Base-by-base conservation (phyloP, 2,888 invertebrate genomes). In the Drosophila limbata region DNA sequence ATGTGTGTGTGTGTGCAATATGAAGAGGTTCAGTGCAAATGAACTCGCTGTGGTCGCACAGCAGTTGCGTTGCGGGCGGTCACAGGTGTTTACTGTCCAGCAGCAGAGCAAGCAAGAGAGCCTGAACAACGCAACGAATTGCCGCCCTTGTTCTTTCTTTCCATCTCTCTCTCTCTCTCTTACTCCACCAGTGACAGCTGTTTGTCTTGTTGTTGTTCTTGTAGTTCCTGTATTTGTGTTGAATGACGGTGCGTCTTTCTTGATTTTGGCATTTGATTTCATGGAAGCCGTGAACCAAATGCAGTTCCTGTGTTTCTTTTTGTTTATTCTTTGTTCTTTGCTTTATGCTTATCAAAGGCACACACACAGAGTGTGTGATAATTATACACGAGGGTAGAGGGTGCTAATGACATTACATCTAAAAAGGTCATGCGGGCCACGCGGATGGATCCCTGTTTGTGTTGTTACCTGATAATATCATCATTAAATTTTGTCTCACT, bases 291-390 rank as follows among this genome's bases (percentile, higher is more conserved):
- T 68, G 73, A 50, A 63, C 53, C 50, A 80, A 84, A 89, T 84
- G 84, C 81, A 89, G 84, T 84, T 84, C 87, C 84, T 85, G 79
- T 89, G 77, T 84, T 81, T 28, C 0, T 28, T 78, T 79, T 40
- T 64, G 31, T 63, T 76, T 74, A 65, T 55, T 79, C 51, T 69
- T 69, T 52, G 57, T 65, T 66, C 64, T 64, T 66, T 28, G 56
- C 39, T 72, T 69, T n/a, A 47, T 77, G 48, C 72, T 77, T 67
- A 70, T 73, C 61, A 67, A 79, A 72, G 71, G 37, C 35, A 56
- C 28, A 61, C 42, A 60, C 62, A 66, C 60, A 80, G 44, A 62
- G 84, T 75, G 88, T 73, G 85, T 84, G 85, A 84, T 83, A 87
- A 83, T 88, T 85, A 76, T 67, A 73, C 74, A 69, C 47, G 56